Base-by-base conservation (phyloP, 2,888 invertebrate genomes). In the Gymnocheta viridis region DNA sequence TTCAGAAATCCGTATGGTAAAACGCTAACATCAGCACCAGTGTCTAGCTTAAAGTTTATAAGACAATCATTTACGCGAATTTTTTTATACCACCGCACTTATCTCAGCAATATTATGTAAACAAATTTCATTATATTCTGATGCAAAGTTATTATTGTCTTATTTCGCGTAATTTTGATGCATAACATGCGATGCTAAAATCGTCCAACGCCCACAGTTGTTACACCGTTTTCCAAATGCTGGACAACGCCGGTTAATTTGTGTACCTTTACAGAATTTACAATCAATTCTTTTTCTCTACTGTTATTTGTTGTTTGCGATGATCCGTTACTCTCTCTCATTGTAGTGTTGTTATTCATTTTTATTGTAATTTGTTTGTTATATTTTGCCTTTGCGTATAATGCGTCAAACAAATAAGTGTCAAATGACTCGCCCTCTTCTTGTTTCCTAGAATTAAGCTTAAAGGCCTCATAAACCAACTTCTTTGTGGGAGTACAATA, bases 81-180 rank as follows among this genome's bases (percentile, higher is more conserved):
- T n/a, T n/a, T n/a, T n/a, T n/a, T n/a, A n/a, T n/a, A n/a, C n/a
- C n/a, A n/a, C n/a, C n/a, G n/a, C n/a, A n/a, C n/a, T n/a, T n/a
- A n/a, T n/a, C n/a, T n/a, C n/a, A n/a, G n/a, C n/a, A n/a, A n/a
- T n/a, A n/a, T n/a, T n/a, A n/a, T n/a, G n/a, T n/a, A n/a, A n/a
- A n/a, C n/a, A n/a, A n/a, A n/a, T n/a, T 38, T 54, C 54, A 35
- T 35, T 17, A 32, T 32, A 10, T 27, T 51, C 54, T 29, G 62
- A 24, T 24, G 19, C 3, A 9, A 49, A 49, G 24, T 35, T 70
- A 70, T 60, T 60, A 51, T 19, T 22, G 19, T 49, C 49, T 72
- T 54, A 80, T 72, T 64, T 80, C 72, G 19, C 64, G 72, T 22
- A 80, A 32, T 56, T 80, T 73, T 14, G 72, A 54, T 27, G 80